Evolutionary conservation across 1,140 invertebrate species (phyloP), one percentile per base, ranked within the genome.

Genomic region (Drosophila elegans): DNA sequence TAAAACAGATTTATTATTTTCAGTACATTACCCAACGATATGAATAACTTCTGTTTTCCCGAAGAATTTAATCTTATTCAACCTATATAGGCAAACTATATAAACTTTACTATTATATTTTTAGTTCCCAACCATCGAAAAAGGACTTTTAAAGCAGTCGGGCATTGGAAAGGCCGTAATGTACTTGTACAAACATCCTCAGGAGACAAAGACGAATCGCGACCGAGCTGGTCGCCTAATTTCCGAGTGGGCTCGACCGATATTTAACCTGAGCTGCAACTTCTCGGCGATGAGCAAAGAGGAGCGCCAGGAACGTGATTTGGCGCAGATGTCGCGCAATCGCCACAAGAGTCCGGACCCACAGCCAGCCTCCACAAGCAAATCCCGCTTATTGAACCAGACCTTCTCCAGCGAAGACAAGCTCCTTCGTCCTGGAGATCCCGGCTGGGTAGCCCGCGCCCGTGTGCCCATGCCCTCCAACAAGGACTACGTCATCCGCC

Each of bases 111-210:
- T 32, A 32, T 41, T 9, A 1, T 5, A 3, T 12, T 13, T 29
- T 53, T 44, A 98, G 97, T 98, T 99, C 93, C 98, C 98, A 27
- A 94, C 95, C 49, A 95, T 98, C 67, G 97, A 98, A 91, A 97
- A 97, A 89, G 95, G 96, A 29, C 95, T 97, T 49, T 93, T 99
- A 46, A 99, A 99, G 93, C 96, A 97, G 75, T 98, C 98, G 44
- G 97, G 98, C 44, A 98, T 99, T 83, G 97, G 98, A 32, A 98
- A 99, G 93, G 99, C 99, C 72, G 97, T 99, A 0, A 99, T 99
- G 99, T 99, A 99, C 93, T 94, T 99, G 11, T 99, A 98, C 92
- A 99, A 99, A 92, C 98, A 99, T 93, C 98, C 99, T 0, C 98
- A 97, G 93, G 99, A 99, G 94, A 97, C 96, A 0, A 98, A 98